Conservation (phyloP, 2,888 invertebrate species). For the Hydrotaea diabolus region DNA sequence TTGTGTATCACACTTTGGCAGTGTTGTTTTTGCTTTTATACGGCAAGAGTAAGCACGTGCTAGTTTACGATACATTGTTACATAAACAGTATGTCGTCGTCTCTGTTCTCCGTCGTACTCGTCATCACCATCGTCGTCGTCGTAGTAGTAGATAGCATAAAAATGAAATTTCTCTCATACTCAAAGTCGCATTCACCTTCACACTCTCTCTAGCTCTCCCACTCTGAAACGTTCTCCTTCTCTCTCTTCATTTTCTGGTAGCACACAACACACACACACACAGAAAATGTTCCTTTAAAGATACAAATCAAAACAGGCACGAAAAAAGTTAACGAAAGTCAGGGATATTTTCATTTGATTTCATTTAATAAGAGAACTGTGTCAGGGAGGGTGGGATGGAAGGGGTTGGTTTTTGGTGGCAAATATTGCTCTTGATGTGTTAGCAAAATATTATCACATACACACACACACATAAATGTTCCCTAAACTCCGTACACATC, state of each 20-base stretch:
- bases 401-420: slow-evolving; percentile 17
- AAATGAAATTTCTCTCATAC: slow-evolving; percentile 5
- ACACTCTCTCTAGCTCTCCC: not conserved
- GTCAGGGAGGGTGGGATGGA: not conserved
- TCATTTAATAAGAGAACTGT: not conserved
- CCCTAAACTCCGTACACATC: too few relatives aligned
- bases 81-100: slow-evolving; percentile 45
- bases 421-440: not conserved
- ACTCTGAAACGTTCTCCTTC: not conserved
- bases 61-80: slow-evolving; percentile 58
- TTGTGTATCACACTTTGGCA: slow-evolving; percentile 11
- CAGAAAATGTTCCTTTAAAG: not conserved
- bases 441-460: slow-evolving; percentile 13
- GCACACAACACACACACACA: not conserved
- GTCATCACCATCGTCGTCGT: not conserved
- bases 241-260: not conserved
- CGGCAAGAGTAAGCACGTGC: slow-evolving; percentile 61
- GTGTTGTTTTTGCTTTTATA: not conserved
- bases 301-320: slow-evolving; percentile 22
- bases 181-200: not conserved
- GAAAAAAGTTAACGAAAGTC: slow-evolving; percentile 43
- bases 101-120: not conserved
- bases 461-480: not conserved
- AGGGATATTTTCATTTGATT: slow-evolving; percentile 40
- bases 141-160: not conserved